phyloP scores from a whole-genome alignment of 2,888 invertebrate species.

The Meteorus colon region DNA sequence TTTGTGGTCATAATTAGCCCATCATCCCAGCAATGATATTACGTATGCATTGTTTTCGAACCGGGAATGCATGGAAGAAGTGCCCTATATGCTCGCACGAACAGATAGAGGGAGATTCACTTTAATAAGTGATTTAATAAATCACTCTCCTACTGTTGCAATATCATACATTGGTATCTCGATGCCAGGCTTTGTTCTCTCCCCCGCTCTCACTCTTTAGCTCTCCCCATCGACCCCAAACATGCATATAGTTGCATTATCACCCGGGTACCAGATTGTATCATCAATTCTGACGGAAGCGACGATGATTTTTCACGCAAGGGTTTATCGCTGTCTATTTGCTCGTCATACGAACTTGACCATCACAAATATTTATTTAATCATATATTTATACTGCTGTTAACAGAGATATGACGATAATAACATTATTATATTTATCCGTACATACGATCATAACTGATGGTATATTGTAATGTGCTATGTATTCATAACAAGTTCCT shows the following conservation, averaged over 20 bases:
- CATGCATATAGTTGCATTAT: neutral
- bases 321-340: neutral
- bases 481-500: too few species aligned
- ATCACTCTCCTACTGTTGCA: neutral
- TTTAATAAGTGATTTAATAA: neutral
- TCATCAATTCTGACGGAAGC: neutral
- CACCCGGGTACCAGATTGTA: neutral
- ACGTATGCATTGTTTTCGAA: neutral
- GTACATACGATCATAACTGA: too few species aligned
- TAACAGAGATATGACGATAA: too few species aligned
- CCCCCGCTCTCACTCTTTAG: neutral
- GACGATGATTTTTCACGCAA: neutral
- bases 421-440: too few species aligned
- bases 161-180: neutral
- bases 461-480: too few species aligned
- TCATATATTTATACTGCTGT: neutral
- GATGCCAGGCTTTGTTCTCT: neutral
- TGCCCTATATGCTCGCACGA: neutral
- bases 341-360: neutral
- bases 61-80: neutral
- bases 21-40: neutral
- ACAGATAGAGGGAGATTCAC: neutral
- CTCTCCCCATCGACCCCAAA: neutral
- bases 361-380: neutral
- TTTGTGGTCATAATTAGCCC: neutral